A percentile compares a stretch with the other conserved stretches of the same genome.
These are phyloP conservation scores for Coryphaenoides rupestris DNA, from an alignment of 2,113 vertebrate genomes.

Conservation along the genomic window DNA sequence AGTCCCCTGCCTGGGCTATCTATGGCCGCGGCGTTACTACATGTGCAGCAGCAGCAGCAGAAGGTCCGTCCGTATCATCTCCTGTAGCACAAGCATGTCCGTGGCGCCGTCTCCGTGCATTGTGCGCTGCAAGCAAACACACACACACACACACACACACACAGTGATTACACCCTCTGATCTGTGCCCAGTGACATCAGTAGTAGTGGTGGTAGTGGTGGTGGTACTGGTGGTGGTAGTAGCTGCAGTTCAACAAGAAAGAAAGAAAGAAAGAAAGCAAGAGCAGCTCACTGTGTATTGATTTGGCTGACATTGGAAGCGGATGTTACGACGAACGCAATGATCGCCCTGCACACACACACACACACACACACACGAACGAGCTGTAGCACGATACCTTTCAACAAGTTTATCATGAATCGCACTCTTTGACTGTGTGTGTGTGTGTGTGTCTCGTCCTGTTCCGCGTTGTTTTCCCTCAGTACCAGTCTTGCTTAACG, in stretches of 20 bases:
- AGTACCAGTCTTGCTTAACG: not conserved
- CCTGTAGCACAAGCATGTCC: conserved; percentile 16
- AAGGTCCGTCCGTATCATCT: conserved; percentile 39
- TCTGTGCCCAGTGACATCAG: conserved; percentile 11
- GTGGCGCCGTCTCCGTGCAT: conserved; percentile 28
- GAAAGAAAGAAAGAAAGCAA: no score
- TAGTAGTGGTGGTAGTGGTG: no score
- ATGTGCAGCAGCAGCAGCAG: no score
- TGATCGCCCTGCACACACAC: conserved; percentile 8
- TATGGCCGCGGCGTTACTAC: conserved; percentile 29
- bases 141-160: no score
- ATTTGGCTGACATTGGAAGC: conserved; percentile 17
- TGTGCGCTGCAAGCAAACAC: conserved; percentile 35
- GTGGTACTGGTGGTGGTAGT: no score
- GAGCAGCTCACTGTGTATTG: not conserved
- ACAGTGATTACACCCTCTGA: conserved; percentile 33
- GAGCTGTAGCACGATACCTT: not conserved
- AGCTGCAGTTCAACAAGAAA: no score
- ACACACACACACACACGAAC: not conserved
- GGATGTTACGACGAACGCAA: conserved; percentile 34
- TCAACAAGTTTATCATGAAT: not conserved
- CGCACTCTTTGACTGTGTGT: not conserved
- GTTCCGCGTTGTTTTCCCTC: no score
- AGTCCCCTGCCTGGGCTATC: conserved; percentile 39
- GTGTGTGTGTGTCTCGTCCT: not conserved